Evolutionary conservation across 2,113 vertebrate species (phyloP), one percentile per base, ranked within the genome.

Genomic region (Zingel zingel): DNA sequence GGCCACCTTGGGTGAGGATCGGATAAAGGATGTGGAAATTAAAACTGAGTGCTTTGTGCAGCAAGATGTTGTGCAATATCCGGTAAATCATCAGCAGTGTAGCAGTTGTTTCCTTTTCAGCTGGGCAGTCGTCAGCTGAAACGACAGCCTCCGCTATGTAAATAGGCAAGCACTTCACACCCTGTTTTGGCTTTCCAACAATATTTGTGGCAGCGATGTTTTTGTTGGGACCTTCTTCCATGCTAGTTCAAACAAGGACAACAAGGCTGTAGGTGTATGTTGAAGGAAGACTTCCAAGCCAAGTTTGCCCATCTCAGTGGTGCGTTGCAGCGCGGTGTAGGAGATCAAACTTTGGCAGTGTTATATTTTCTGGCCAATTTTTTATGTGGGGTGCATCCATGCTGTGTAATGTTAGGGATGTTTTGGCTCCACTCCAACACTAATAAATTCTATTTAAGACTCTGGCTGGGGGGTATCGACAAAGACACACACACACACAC

Each of bases 11-110:
- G 87, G 86, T 83, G 65, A 81, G 58, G 80, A 87, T 73, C 4
- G 57, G 74, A 90, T 89, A 83, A 86, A 82, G 72, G 81, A 84
- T 69, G 89, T 78, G 72, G 64, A 89, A 89, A 88, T 91, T 88
- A 86, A 88, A 88, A 85, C 47, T 30, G 78, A 81, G 67, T 21
- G 79, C 59, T 80, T 79, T 75, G 71, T 65, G 74, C 72, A 61
- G 72, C 59, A 57, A 83, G 70, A 79, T 83, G 73, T 81, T 82
- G 77, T 27, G 63, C 65, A 79, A 57, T 67, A 80, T 33, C 72
- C 64, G 71, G 51, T 8, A 3, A 74, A 69, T 71, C 66, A 43
- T 62, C 70, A 51, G 64, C 9, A 16, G 57, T 23, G 79, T 58
- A 13, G 81, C 73, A 8, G 63, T 36, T 58, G 81, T 83, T 84